phyloP scores from a whole-genome alignment of 2,797 vertebrate species.

The Xenops minutus region DNA sequence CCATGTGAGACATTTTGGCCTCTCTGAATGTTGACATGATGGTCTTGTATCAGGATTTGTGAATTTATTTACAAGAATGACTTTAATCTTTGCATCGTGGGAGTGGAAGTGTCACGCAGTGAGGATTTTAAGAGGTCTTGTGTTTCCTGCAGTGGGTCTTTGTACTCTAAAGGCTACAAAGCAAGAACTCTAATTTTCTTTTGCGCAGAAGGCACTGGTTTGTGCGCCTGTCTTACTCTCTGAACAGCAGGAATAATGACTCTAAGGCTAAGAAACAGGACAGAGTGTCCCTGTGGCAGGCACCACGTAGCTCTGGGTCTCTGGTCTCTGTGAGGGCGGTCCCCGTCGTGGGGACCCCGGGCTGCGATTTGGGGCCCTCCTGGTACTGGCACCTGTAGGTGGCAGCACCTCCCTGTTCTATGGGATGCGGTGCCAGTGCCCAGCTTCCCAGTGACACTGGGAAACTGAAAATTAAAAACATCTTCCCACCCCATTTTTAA shows the following conservation, averaged over 20 bases:
- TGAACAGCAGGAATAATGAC: not conserved
- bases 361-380: not conserved
- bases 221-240: not conserved
- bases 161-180: not conserved
- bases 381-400: conserved; percentile 63
- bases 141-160: not conserved
- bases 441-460: not conserved
- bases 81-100: not conserved
- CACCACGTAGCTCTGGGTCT: rapidly evolving
- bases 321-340: not conserved
- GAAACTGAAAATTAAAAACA: not conserved
- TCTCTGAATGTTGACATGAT: not conserved
- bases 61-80: not conserved
- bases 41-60: not conserved
- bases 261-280: not conserved
- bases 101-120: not conserved
- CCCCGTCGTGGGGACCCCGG: not conserved
- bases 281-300: no score
- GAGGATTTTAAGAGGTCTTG: not conserved
- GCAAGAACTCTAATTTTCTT: not conserved
- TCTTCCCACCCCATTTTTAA: not conserved
- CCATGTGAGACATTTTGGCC: not conserved
- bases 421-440: not conserved
- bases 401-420: conserved; percentile 75
- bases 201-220: not conserved